Evolutionary conservation across 2,888 invertebrate genomes (phyloP), one percentile per base, ranked within the genome.

Genomic region (Plutella xylostella): DNA sequence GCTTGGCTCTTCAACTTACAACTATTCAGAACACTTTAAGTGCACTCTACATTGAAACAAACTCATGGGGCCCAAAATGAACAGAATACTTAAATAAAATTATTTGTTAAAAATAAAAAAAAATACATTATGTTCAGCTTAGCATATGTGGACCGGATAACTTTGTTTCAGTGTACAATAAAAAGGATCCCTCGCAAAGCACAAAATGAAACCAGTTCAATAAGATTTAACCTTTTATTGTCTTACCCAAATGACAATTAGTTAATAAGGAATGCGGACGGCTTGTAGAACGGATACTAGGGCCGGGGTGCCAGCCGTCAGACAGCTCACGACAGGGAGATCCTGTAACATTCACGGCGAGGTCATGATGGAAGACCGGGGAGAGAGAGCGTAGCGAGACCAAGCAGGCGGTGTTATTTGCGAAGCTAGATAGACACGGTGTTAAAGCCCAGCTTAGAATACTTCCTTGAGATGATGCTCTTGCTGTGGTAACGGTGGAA

Each of bases 401-500:
- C 57, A 79, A 79, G 80, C 80, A 63, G 64, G 58, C 68, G 71
- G 38, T 35, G 40, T 76, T 79, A 69, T 42, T 40, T 34, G 78
- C 77, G 65, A 79, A 79, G 80, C 82, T 83, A 83, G 63, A 83
- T 70, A 58, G 76, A 77, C 50, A 83, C 75, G 58, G 72, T 74
- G 69, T 72, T 80, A 75, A 83, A 82, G 56, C 84, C 83, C 51
- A 82, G 77, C 55, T 64, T 72, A 58, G 88, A 87, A 85, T 91
- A 92, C 85, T 90, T 89, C 80, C 89, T 88, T 73, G 90, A 88
- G 70, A 91, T 89, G 60, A 90, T 88, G 59, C 90, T 90, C 73
- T 89, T 91, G 62, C 87, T 89, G 74, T 92, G 92, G 72, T 90
- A 90, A 54, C 89, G 88, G 58, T 90, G 89, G 75, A 90, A 90